These are phyloP conservation scores for Callaeas wilsoni DNA, from an alignment of 2,113 vertebrate genomes.

Conservation along the genomic window DNA sequence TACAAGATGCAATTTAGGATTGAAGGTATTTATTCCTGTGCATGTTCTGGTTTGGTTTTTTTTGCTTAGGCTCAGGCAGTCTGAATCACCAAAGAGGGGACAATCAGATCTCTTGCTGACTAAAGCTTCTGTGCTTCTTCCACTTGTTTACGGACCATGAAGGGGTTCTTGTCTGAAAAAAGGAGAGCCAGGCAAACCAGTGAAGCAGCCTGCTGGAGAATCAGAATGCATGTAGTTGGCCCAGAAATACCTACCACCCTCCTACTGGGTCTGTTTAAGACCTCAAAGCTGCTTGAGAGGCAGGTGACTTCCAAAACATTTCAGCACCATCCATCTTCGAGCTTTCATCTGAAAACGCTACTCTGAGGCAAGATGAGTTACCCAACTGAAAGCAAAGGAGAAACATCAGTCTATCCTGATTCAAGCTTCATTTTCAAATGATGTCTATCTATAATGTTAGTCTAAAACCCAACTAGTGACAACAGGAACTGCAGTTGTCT, in stretches of 20 bases:
- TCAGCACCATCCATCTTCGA: background rate
- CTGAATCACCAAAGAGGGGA: background rate
- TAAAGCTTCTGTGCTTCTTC: background rate
- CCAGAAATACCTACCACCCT: background rate
- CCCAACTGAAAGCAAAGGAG: background rate
- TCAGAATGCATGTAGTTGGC: fast-evolving
- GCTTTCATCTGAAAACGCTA: background rate
- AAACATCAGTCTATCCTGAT: background rate
- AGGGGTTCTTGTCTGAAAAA: background rate
- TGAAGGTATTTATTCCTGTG: background rate
- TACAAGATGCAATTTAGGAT: background rate
- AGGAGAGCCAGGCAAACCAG: background rate
- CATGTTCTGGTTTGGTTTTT: background rate
- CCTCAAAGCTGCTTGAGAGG: background rate
- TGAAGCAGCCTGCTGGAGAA: background rate
- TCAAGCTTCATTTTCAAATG: background rate
- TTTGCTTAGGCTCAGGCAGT: background rate
- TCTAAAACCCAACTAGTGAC: background rate
- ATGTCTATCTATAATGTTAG: background rate
- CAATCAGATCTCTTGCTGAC: background rate
- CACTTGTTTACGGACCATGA: background rate
- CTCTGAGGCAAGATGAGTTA: background rate
- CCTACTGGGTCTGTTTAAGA: background rate
- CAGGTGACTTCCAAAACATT: background rate
- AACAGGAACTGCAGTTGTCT: background rate